Base-by-base conservation (phyloP, 2,113 vertebrate genomes). In the Psilopsiagon aymara region DNA sequence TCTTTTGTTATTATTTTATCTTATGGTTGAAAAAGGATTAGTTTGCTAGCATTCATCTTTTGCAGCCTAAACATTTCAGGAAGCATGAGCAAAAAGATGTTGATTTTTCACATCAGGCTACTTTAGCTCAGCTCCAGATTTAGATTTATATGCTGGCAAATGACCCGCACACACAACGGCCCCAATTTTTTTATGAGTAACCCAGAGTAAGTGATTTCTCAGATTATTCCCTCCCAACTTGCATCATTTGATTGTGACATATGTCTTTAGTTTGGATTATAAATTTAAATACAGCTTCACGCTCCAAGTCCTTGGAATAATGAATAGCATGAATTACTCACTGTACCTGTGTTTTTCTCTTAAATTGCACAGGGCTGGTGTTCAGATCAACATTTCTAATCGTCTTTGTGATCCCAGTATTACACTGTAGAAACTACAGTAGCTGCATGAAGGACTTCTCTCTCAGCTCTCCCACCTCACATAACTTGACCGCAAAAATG, bases 171-270 rank as follows among this genome's bases (percentile, higher is more conserved):
- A 51, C 21, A 25, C 49, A 25, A 51, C 52, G 10, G 24, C 29
- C 52, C 55, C 55, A 10, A 2, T 10, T 82, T 89, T 95, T 94
- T 97, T 53, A 95, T 91, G 91, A 97, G 77, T 96, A 94, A 90
- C 41, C 66, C 82, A 96, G 89, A 95, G 43, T 92, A 95, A 97
- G 87, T 90, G 43, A 60, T 96, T 97, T 97, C 87, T 96, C 95
- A 97, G 96, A 92, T 94, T 86, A 91, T 77, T 92, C 88, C 62
- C 57, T 96, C 83, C 64, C 46, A 94, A 67, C 39, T 88, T 84
- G 64, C 62, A 79, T 66, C 24, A 79, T 64, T 87, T 79, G 75
- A 95, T 90, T 89, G 62, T 67, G 79, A 86, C 60, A 59, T 59
- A n/a, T 46, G 43, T 68, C 85, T 92, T 90, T 6, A 68, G 82